phyloP scores from a whole-genome alignment of 2,797 vertebrate species.

The Pangasius macronema region DNA sequence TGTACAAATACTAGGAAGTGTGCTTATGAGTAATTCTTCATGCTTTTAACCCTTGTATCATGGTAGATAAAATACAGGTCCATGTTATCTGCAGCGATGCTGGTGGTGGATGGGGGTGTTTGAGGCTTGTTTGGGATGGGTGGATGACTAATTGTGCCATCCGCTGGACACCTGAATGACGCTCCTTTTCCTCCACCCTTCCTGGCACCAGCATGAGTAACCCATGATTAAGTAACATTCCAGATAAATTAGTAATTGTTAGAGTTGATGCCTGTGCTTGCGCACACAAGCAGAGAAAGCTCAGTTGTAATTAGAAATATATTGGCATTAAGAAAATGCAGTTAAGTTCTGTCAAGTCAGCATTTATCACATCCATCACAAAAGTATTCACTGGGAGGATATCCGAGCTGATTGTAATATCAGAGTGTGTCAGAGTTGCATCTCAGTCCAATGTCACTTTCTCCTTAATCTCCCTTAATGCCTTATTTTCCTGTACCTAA shows the following conservation, averaged over 20 bases:
- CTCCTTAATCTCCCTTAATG: not conserved
- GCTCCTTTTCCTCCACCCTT: constrained; percentile 54
- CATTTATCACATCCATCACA: not conserved
- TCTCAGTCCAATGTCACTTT: not conserved
- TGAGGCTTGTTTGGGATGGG: constrained; percentile 22
- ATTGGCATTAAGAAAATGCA: not conserved
- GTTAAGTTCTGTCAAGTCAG: not conserved
- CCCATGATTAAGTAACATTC: constrained; percentile 44
- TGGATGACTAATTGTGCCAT: constrained; percentile 37
- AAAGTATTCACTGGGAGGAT: not conserved
- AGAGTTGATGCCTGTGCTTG: constrained; percentile 38
- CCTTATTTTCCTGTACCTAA: not conserved
- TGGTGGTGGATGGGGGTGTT: constrained; percentile 11
- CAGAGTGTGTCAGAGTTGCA: not conserved
- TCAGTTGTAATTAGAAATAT: not conserved
- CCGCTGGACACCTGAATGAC: constrained; percentile 46
- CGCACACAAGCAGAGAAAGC: not conserved
- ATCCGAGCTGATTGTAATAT: not conserved
- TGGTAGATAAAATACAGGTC: not conserved
- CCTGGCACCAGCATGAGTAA: constrained; percentile 47
- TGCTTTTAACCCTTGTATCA: not conserved
- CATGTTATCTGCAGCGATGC: not conserved
- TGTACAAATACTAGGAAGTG: not conserved
- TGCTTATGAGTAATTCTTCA: not conserved
- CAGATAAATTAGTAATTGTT: constrained; percentile 55